Evolutionary conservation across 2,888 invertebrate species (phyloP).

Genomic region (Hipparchia semele): DNA sequence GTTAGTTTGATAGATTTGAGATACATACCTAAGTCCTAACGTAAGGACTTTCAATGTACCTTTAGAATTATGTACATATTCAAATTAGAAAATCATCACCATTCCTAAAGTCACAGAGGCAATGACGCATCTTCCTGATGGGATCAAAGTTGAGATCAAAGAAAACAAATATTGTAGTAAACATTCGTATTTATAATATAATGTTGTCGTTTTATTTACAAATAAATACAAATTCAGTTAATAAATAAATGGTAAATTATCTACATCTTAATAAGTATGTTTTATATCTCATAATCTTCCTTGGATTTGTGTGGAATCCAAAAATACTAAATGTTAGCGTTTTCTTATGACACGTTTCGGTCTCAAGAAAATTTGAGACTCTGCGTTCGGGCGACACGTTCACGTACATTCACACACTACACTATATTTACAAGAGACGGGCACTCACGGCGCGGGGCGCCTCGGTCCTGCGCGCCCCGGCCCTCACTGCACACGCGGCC

Average conservation of each 20-base stretch:
- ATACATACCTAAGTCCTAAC: too few species aligned
- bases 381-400: constrained; percentile 82
- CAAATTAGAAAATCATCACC: too few species aligned
- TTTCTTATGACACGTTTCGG: constrained; percentile 81
- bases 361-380: constrained; percentile 83
- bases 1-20: too few species aligned
- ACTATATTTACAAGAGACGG: constrained; percentile 82
- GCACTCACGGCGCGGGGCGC: constrained; percentile 59
- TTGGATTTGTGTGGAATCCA: constrained; percentile 77
- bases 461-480: constrained; percentile 60
- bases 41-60: too few species aligned
- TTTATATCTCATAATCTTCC: constrained; percentile 81
- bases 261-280: constrained; percentile 83
- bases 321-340: constrained; percentile 80
- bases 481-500: constrained; percentile 61
- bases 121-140: background rate
- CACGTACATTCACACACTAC: constrained; percentile 83
- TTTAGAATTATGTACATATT: too few species aligned
- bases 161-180: constrained; percentile 81
- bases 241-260: constrained; percentile 84
- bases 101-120: too few species aligned
- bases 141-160: constrained; percentile 43
- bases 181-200: constrained; percentile 84
- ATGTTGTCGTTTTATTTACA: constrained; percentile 83
- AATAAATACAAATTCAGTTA: constrained; percentile 84